Conservation (phyloP, 2,797 vertebrate genomes). For the Lepidocolaptes lacrymiger region DNA sequence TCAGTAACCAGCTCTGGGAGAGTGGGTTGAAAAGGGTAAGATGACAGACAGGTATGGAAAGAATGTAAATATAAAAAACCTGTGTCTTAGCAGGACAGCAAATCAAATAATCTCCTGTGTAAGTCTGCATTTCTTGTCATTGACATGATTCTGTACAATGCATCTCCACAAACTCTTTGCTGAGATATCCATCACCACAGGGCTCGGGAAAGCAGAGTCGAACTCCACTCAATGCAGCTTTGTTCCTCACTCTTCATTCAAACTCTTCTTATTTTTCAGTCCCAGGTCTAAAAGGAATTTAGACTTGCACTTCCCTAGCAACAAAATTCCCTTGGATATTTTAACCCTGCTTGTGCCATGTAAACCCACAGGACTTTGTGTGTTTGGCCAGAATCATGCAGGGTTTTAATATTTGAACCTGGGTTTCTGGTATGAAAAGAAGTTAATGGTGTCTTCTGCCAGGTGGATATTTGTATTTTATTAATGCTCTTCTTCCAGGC, state of each 20-base stretch:
- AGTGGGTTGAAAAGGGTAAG: not conserved
- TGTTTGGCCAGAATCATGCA: accelerated
- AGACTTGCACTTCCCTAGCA: not conserved
- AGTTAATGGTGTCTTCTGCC: not conserved
- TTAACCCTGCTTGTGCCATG: not conserved
- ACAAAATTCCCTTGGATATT: not conserved
- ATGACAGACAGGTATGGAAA: not conserved
- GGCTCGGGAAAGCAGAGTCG: not conserved
- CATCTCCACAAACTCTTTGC: not conserved
- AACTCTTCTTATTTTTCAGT: not conserved
- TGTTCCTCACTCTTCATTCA: not conserved
- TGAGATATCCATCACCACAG: not conserved
- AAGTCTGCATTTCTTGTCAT: not conserved
- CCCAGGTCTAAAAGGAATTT: not conserved
- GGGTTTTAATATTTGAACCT: not conserved
- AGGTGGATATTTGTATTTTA: not conserved
- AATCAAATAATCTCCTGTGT: not conserved
- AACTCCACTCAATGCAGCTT: not conserved
- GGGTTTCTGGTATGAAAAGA: not conserved
- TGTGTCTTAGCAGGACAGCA: not conserved
- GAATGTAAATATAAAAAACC: not conserved
- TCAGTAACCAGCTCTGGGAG: not conserved
- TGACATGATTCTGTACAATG: not conserved
- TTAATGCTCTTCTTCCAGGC: not conserved
- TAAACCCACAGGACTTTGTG: not conserved